Percentiles rank a stretch among this genome's conserved stretches.
phyloP scores from a whole-genome alignment of 2,113 vertebrate species.

The Cebus imitator region DNA sequence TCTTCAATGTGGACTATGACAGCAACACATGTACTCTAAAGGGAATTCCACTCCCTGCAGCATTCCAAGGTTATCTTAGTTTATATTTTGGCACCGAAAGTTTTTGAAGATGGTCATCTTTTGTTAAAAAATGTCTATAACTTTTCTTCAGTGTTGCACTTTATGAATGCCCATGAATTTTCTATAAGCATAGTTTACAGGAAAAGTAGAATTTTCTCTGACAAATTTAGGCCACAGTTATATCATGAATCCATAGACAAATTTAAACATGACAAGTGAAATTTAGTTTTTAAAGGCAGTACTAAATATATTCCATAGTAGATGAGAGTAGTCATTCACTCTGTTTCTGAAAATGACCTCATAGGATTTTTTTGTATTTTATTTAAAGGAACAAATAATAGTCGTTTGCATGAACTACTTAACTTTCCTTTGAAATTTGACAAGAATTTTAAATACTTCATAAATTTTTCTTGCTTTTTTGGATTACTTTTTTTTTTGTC shows the following conservation, averaged over 20 bases:
- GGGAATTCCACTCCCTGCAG: not conserved
- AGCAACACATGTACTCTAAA: not conserved
- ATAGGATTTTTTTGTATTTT: not conserved
- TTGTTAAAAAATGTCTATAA: not conserved
- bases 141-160: not conserved
- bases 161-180: not conserved
- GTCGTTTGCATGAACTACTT: not conserved
- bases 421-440: not conserved
- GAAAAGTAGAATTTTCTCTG: not conserved
- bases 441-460: not conserved
- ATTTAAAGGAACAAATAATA: not conserved
- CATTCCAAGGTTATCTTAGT: not conserved
- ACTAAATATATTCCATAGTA: not conserved
- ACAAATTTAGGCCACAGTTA: not conserved
- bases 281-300: not conserved
- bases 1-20: not conserved
- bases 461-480: not conserved
- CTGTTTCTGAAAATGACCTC: not conserved
- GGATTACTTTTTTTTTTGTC: not conserved
- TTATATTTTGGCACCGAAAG: not conserved
- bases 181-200: not conserved
- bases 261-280: not conserved
- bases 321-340: not conserved
- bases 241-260: not conserved
- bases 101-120: not conserved